phyloP scores from a whole-genome alignment of 2,888 invertebrate genomes.

The Cheilosia pagana region DNA sequence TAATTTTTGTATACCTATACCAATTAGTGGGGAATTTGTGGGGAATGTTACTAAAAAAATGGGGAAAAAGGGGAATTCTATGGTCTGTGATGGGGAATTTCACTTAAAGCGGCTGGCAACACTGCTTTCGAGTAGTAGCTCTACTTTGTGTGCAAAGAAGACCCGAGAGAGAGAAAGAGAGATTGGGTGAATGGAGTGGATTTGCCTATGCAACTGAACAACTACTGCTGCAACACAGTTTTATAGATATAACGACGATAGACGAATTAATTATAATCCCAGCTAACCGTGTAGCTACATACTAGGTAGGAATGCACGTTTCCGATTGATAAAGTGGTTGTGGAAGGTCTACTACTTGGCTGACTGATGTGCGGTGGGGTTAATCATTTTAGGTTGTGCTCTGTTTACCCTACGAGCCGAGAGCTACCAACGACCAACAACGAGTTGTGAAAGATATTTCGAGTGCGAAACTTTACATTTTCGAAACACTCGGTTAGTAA shows the following conservation, averaged over 20 bases:
- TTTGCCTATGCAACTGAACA: constrained; percentile 3
- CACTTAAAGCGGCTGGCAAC: too few species aligned
- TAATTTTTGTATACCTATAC: too few species aligned
- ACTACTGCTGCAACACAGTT: constrained; percentile 23
- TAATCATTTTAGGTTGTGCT: constrained; percentile 26
- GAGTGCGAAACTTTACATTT: constrained; percentile 30
- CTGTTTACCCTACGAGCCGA: not conserved
- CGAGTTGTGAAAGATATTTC: constrained; percentile 30
- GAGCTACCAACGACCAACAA: too few species aligned
- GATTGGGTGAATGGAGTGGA: constrained; percentile 6
- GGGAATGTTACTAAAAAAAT: too few species aligned
- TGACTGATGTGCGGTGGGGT: constrained; percentile 1
- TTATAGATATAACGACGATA: constrained; percentile 6
- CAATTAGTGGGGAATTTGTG: too few species aligned
- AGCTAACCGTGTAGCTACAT: not conserved
- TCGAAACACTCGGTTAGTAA: constrained; percentile 18
- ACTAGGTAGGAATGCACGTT: not conserved
- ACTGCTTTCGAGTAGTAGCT: too few species aligned
- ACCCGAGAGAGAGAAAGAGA: too few species aligned
- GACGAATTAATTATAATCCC: constrained; percentile 31
- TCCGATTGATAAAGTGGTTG: constrained; percentile 35
- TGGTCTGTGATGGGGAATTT: too few species aligned
- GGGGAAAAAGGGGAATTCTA: too few species aligned
- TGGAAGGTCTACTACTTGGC: constrained; percentile 40
- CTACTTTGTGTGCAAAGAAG: too few species aligned